Conservation (phyloP, 2,888 invertebrate species). For the Panorpa germanica region DNA sequence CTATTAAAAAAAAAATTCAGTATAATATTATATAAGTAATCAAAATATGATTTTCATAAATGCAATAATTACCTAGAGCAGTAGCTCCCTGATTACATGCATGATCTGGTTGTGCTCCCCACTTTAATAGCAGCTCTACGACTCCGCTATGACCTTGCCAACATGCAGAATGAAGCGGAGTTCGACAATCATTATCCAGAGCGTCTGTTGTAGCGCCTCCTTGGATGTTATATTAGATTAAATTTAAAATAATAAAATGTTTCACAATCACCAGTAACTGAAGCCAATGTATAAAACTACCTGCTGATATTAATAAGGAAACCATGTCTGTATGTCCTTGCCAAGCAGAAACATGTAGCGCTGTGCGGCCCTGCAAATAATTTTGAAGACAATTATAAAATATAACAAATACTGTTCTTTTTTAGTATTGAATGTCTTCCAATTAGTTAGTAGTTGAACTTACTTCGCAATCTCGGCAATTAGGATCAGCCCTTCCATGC, state of each 20-base stretch:
- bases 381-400: no score
- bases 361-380: slow-evolving; percentile 53
- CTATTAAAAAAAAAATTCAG: slow-evolving; percentile 23
- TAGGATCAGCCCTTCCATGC: slow-evolving; percentile 60
- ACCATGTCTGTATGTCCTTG: slow-evolving; percentile 92
- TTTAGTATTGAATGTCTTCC: no score
- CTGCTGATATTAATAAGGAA: slow-evolving; percentile 53
- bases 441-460: slow-evolving; percentile 8
- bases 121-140: slow-evolving; percentile 58
- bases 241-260: slow-evolving; percentile 1
- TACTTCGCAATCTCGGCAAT: slow-evolving; percentile 73
- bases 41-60: no score
- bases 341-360: slow-evolving; percentile 80
- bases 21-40: no score
- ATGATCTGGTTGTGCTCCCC: slow-evolving; percentile 71
- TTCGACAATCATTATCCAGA: slow-evolving; percentile 69
- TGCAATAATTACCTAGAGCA: slow-evolving; percentile 41
- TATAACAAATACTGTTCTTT: no score
- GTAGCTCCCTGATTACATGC: slow-evolving; percentile 93
- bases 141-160: slow-evolving; percentile 87
- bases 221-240: slow-evolving; percentile 13
- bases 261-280: not conserved
- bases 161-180: slow-evolving; percentile 84
- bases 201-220: slow-evolving; percentile 80
- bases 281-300: slow-evolving; percentile 20